Percentiles rank a stretch among this genome's conserved stretches.
phyloP scores from a whole-genome alignment of 2,797 vertebrate genomes.

The Brachyrhaphis roseni region DNA sequence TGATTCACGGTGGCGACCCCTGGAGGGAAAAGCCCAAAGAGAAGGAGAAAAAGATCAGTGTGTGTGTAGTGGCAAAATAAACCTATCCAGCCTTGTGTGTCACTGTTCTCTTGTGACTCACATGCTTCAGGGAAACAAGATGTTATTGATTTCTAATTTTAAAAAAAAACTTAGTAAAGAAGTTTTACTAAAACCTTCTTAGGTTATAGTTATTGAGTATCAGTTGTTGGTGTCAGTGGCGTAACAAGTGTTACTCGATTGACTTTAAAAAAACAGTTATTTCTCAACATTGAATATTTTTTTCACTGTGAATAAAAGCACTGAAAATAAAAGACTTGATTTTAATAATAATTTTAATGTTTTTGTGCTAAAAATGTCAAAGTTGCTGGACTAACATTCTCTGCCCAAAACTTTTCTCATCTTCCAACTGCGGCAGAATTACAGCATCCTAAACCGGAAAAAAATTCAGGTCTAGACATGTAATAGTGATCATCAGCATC shows the following conservation, averaged over 20 bases:
- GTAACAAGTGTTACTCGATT: neutral
- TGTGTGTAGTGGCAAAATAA: neutral
- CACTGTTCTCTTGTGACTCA: neutral
- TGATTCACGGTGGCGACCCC: neutral
- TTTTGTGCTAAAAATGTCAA: neutral
- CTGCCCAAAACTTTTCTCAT: constrained; percentile 11
- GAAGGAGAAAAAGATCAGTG: neutral
- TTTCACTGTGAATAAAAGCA: neutral
- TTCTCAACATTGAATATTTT: neutral
- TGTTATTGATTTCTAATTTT: neutral
- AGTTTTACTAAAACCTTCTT: neutral
- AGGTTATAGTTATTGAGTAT: neutral
- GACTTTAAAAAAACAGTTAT: neutral
- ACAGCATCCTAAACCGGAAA: neutral
- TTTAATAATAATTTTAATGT: neutral
- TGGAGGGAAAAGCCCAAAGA: neutral
- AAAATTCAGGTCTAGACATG: neutral
- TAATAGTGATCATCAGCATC: neutral
- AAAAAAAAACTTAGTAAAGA: neutral
- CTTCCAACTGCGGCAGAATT: neutral
- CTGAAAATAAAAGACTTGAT: neutral
- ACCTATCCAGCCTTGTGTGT: neutral
- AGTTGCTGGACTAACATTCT: neutral
- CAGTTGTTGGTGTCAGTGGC: neutral
- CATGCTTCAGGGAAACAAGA: neutral